Base-by-base conservation (phyloP, 2,797 vertebrate species). In the Enteromius viviparus region DNA sequence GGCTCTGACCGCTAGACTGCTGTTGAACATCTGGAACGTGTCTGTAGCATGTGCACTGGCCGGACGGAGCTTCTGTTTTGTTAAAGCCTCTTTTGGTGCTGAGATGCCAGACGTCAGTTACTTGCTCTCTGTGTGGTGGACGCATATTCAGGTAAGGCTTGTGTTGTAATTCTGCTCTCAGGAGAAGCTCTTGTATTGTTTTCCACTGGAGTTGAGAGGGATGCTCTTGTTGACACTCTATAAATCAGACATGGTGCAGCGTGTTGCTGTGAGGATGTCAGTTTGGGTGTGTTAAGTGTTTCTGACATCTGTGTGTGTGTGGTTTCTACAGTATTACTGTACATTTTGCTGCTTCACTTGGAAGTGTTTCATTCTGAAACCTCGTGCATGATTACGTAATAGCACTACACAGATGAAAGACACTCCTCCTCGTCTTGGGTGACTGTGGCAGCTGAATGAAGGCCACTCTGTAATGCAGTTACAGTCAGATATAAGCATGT, bases 31-130 rank as follows among this genome's bases (percentile, higher is more conserved):
- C 87, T 72, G 84, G 70, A 86, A 75, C 85, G 87, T 79, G 29
- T 45, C 34, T 62, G 86, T 85, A 80, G 75, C 49, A 85, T 86
- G 85, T 84, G 79, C 66, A 15, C 66, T 84, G 72, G 79, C 85
- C 21, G 21, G 69, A 40, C 60, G 81, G 82, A 89, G 78, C 84
- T 80, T 78, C 62, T 79, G 85, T 88, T 86, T 78, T 81, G 76
- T 72, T 81, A 84, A 87, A 90, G 90, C 87, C 88, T 87, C 62
- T 90, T 82, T 90, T 88, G 89, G 83, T 53, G 91, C 92, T 93
- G 94, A 92, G 87, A 95, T 95, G 93, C 93, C 94, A 91, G 93
- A 95, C 90, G 88, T 91, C 86, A 92, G 14, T 87, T 86, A 84
- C 89, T 84, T 89, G 87, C 84, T 90, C 84, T 87, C 91, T 3